A percentile compares a stretch with the other conserved stretches of the same genome.
phyloP scores from a whole-genome alignment of 2,113 vertebrate species.

The Capreolus pygargus region DNA sequence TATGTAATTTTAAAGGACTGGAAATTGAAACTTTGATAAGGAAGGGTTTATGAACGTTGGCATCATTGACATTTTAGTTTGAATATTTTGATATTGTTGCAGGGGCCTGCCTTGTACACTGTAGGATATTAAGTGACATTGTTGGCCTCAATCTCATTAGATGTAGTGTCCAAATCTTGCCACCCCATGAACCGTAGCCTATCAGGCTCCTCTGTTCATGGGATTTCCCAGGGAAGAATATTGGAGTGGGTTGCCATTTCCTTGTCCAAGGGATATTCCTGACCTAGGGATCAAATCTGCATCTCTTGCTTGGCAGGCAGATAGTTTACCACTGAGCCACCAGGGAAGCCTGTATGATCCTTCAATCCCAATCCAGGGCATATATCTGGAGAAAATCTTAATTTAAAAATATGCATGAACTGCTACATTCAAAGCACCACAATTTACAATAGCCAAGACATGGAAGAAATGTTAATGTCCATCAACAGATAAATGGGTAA shows the following conservation, averaged over 20 bases:
- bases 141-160: background rate
- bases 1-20: background rate
- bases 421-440: fast-evolving
- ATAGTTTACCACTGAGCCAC: background rate
- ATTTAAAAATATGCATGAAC: background rate
- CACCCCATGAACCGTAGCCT: background rate
- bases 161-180: background rate
- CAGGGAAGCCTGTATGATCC: background rate
- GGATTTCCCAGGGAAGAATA: background rate
- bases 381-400: background rate
- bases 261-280: background rate
- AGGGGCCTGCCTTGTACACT: background rate
- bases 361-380: background rate
- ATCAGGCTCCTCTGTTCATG: background rate
- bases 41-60: fast-evolving
- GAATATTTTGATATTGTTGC: background rate
- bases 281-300: background rate
- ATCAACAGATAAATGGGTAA: background rate
- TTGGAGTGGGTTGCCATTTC: background rate
- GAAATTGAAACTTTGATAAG: background rate
- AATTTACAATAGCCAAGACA: background rate
- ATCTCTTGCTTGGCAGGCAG: background rate
- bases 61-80: background rate
- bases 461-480: background rate
- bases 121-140: background rate